These are phyloP conservation scores for Meganola albula DNA, from an alignment of 2,888 invertebrate species.

Conservation along the genomic window DNA sequence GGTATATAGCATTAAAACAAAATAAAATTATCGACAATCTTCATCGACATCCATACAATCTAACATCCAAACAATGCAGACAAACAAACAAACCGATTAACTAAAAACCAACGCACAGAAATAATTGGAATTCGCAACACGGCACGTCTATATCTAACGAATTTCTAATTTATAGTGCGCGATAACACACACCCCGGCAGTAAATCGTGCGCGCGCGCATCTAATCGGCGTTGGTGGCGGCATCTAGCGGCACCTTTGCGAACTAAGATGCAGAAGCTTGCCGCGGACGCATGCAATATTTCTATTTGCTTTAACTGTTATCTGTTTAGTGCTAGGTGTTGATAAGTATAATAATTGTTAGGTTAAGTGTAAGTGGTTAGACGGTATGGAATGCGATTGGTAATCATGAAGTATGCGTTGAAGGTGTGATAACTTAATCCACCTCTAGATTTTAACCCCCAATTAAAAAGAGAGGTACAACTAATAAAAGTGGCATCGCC, in stretches of 20 bases:
- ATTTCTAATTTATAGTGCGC: slow-evolving; percentile 74
- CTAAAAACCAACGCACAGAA: slow-evolving; percentile 28
- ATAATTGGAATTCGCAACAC: slow-evolving; percentile 64
- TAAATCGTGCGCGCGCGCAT: slow-evolving; percentile 67
- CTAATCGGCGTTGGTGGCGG: slow-evolving; percentile 59
- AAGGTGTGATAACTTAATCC: not conserved
- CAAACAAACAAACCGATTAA: slow-evolving; percentile 25
- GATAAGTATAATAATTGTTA: slow-evolving; percentile 41
- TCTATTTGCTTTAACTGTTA: slow-evolving; percentile 50
- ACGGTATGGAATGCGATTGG: not conserved
- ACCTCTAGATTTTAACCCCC: no score
- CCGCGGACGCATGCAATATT: slow-evolving; percentile 52
- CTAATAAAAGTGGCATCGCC: no score
- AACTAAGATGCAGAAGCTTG: slow-evolving; percentile 59
- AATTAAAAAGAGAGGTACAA: no score
- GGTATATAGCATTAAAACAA: no score
- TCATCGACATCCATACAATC: slow-evolving; percentile 5
- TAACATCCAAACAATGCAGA: slow-evolving; percentile 17
- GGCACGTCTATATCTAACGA: slow-evolving; percentile 73
- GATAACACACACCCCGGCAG: slow-evolving; percentile 59
- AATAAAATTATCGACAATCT: no score
- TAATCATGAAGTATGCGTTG: not conserved
- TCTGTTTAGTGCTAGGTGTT: slow-evolving; percentile 45
- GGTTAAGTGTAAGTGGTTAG: slow-evolving; percentile 30
- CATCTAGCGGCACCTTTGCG: slow-evolving; percentile 73